Conservation (phyloP, 2,888 invertebrate genomes). For the Dolichopus griseipennis region DNA sequence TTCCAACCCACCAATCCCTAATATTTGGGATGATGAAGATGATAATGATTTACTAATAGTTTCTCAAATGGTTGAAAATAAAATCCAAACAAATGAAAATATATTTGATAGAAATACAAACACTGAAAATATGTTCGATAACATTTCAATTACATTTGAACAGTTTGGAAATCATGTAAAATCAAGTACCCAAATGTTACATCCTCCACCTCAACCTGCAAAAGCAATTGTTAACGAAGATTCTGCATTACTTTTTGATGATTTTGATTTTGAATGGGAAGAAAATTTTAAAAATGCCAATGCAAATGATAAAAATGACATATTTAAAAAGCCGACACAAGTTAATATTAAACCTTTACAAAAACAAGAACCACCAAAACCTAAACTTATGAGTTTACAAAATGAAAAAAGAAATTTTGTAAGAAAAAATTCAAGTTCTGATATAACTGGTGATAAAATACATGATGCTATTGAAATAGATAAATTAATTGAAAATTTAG, state of each 20-base stretch:
- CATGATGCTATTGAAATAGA: conserved; percentile 8
- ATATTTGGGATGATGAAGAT: not conserved
- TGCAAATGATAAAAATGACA: not conserved
- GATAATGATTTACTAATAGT: conserved; percentile 3
- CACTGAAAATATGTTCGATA: not conserved
- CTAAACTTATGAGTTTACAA: not conserved
- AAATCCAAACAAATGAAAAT: not conserved
- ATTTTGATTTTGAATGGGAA: conserved; percentile 1
- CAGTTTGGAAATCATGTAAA: not conserved
- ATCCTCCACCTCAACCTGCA: not conserved
- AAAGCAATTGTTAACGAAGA: not conserved
- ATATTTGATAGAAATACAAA: not conserved
- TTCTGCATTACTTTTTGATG: not conserved
- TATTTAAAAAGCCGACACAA: not conserved
- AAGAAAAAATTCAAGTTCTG: not conserved
- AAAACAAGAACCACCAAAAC: not conserved
- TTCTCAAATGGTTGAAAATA: conserved; percentile 9
- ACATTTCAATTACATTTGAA: not conserved
- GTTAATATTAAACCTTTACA: not conserved
- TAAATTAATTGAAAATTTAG: not conserved
- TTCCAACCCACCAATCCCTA: not conserved
- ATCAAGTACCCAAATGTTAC: conserved; percentile 1
- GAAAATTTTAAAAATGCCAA: not conserved
- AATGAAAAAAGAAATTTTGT: not conserved
- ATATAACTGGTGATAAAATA: not conserved